phyloP scores from a whole-genome alignment of 2,113 vertebrate species.

The Microtus montanus region DNA sequence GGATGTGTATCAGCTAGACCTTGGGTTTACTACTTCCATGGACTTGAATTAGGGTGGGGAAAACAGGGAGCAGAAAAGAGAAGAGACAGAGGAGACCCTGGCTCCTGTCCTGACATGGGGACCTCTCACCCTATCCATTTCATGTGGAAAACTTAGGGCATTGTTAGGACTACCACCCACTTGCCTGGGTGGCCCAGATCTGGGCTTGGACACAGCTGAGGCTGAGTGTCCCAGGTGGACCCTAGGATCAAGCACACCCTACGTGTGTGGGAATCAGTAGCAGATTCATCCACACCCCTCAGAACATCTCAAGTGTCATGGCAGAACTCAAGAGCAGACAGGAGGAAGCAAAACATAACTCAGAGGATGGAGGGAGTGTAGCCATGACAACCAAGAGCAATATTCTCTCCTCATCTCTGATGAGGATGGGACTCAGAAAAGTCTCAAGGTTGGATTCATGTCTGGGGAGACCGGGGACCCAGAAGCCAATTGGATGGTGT shows the following conservation, averaged over 20 bases:
- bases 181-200: background rate
- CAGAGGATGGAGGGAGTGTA: background rate
- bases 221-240: no score
- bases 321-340: background rate
- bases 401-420: background rate
- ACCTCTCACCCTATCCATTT: background rate
- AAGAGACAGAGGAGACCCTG: background rate
- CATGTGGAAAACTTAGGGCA: no score
- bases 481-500: background rate
- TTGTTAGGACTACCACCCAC: fast-evolving
- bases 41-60: no score
- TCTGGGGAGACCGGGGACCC: no score
- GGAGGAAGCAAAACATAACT: background rate
- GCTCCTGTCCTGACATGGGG: background rate
- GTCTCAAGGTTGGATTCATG: background rate
- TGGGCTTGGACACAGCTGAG: background rate
- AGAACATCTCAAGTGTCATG: fast-evolving
- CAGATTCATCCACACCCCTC: background rate
- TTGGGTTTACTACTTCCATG: background rate
- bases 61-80: no score
- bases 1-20: no score
- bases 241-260: fast-evolving
- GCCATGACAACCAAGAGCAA: background rate
- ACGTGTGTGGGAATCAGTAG: background rate
- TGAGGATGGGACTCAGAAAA: fast-evolving